Percentiles rank a stretch among this genome's conserved stretches.
Conservation (phyloP, 2,797 vertebrate genomes). For the Nyctibius grandis region DNA sequence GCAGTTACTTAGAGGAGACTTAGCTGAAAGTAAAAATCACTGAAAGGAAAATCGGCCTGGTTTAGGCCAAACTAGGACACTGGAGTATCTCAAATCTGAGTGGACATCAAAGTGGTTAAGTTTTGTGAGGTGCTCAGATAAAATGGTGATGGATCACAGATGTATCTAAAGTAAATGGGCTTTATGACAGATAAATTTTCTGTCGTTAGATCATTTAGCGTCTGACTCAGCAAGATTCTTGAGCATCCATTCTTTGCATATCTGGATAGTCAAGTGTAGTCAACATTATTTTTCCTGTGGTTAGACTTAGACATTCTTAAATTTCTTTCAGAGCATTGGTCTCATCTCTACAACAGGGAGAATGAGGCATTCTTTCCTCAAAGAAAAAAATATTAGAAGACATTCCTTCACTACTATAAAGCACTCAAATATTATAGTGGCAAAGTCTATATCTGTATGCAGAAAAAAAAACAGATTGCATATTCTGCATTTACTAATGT, state of each 20-base stretch:
- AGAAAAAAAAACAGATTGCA: background rate
- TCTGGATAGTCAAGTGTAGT: background rate
- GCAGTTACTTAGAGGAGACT: no score
- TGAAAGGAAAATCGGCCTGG: no score
- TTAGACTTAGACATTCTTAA: background rate
- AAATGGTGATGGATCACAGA: background rate
- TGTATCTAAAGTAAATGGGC: background rate
- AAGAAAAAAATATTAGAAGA: background rate
- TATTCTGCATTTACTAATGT: background rate
- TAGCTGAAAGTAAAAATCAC: no score
- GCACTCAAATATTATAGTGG: background rate
- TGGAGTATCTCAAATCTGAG: background rate
- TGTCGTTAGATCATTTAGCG: background rate
- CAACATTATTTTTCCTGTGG: background rate
- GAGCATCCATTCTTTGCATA: background rate
- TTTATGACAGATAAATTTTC: background rate
- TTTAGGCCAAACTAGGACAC: no score
- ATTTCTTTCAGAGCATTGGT: background rate
- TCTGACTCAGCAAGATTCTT: background rate
- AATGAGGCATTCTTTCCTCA: background rate
- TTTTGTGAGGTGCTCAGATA: background rate
- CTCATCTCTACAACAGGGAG: background rate
- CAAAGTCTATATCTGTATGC: background rate
- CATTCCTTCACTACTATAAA: background rate
- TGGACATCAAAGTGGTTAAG: background rate